phyloP scores from a whole-genome alignment of 2,113 vertebrate species.

The Ailuropoda melanoleuca region DNA sequence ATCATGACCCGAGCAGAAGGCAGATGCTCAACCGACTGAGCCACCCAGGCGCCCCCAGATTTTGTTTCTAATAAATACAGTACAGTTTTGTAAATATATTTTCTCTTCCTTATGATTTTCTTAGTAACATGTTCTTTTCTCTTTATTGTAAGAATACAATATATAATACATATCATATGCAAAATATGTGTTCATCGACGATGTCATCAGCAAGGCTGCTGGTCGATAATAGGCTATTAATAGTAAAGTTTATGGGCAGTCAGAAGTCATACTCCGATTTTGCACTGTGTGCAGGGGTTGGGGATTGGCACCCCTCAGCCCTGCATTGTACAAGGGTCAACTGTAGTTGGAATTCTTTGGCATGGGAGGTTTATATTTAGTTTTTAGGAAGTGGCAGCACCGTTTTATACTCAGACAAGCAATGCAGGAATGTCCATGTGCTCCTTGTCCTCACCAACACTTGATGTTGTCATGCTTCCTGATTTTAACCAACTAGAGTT shows the following conservation, averaged over 20 bases:
- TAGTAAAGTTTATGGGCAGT: background rate
- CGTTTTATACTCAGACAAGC: background rate
- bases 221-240: background rate
- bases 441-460: background rate
- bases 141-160: background rate
- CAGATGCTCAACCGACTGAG: background rate
- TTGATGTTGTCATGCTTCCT: background rate
- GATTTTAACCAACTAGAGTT: background rate
- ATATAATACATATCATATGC: background rate
- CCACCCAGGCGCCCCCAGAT: background rate
- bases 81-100: background rate
- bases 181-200: background rate
- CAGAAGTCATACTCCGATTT: background rate
- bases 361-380: background rate
- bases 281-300: background rate
- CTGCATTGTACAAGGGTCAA: background rate
- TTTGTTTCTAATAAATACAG: background rate
- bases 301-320: background rate
- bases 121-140: background rate
- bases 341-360: background rate
- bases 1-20: too few relatives aligned
- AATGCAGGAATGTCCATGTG: background rate
- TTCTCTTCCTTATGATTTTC: background rate
- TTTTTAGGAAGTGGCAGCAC: background rate
- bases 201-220: background rate